Conservation (phyloP, 2,113 vertebrate genomes). For the Madoqua kirkii region DNA sequence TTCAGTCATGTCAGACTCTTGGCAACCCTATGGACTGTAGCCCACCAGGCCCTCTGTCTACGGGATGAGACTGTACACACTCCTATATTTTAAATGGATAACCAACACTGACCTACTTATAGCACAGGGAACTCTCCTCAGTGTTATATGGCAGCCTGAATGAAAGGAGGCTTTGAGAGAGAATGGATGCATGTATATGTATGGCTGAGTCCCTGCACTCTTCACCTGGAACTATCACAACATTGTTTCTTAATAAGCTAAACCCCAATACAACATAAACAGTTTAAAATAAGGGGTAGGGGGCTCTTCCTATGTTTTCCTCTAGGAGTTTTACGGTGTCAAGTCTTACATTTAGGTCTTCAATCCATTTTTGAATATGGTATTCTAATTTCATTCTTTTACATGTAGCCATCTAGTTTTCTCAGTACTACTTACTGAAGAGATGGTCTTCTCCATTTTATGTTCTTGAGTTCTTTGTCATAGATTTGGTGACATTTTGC, state of each 20-base stretch:
- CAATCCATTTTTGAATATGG: not conserved
- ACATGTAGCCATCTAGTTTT: not conserved
- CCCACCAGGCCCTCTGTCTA: not conserved
- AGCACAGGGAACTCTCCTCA: not conserved
- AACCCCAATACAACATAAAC: not conserved
- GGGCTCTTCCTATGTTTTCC: not conserved
- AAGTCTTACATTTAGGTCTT: not conserved
- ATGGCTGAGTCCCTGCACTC: not conserved
- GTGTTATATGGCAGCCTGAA: not conserved
- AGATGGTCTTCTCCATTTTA: not conserved
- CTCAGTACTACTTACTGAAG: not conserved
- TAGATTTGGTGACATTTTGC: not conserved
- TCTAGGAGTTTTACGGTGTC: not conserved
- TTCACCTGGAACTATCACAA: not conserved
- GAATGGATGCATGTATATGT: not conserved
- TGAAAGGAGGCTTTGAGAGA: not conserved
- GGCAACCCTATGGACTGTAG: not conserved
- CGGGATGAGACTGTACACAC: not conserved
- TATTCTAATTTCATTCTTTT: not conserved
- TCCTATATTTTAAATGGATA: not conserved
- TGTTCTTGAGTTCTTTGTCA: not conserved
- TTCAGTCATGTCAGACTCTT: not conserved
- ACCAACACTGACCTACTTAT: not conserved
- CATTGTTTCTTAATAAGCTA: not conserved
- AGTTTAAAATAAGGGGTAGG: not conserved